Percentiles rank a stretch among this genome's conserved stretches.
These are phyloP conservation scores for Chlorodrepanis virens DNA, from an alignment of 2,113 vertebrate genomes.

Conservation along the genomic window DNA sequence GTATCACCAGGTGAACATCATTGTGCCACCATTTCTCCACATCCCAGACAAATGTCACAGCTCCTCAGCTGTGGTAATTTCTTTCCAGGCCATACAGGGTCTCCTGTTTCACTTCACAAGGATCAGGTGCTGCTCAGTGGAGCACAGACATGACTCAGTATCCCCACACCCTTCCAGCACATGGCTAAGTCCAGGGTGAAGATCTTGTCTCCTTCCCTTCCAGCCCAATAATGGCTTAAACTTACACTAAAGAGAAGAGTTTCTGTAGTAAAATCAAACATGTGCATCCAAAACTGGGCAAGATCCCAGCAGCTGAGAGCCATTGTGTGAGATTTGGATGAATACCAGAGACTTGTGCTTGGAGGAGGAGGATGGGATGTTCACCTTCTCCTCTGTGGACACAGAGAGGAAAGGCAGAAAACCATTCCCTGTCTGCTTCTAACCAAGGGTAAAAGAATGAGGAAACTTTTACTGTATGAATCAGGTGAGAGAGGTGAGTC, in stretches of 20 bases:
- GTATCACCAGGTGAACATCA: not conserved
- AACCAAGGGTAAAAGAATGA: not conserved
- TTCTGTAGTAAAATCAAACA: not conserved
- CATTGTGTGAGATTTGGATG: not conserved
- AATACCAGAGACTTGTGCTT: not conserved
- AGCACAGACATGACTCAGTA: not conserved
- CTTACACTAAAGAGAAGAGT: not conserved
- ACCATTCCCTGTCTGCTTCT: not conserved
- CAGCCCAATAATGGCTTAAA: not conserved
- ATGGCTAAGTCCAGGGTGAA: not conserved
- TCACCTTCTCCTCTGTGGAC: not conserved
- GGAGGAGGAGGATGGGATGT: not conserved
- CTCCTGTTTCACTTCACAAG: not conserved
- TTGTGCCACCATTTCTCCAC: accelerated
- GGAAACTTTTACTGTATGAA: not conserved
- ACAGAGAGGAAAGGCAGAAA: not conserved
- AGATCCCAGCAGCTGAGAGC: not conserved
- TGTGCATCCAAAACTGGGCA: not conserved
- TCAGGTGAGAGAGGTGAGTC: not conserved
- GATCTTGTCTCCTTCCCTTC: not conserved
- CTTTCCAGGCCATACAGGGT: not conserved
- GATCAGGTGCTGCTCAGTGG: not conserved
- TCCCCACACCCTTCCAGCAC: not conserved
- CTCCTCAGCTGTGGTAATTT: not conserved
- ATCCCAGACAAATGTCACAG: not conserved